phyloP scores from a whole-genome alignment of 2,888 invertebrate genomes.

The Microchrysa polita region DNA sequence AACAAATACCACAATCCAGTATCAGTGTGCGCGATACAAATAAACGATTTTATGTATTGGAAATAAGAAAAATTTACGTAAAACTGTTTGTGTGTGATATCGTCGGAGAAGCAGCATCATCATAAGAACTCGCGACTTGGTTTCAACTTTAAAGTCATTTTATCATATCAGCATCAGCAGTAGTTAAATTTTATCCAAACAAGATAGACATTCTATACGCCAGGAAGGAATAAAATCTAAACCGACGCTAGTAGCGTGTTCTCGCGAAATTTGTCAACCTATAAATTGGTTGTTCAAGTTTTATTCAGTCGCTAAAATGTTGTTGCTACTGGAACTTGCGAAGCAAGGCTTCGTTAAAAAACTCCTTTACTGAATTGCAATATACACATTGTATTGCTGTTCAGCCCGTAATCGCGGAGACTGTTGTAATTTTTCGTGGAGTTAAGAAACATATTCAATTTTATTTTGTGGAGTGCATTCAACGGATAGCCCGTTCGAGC shows the following conservation, averaged over 20 bases:
- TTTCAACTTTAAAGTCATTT: slow-evolving; percentile 21
- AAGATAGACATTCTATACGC: slow-evolving; percentile 32
- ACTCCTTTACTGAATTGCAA: slow-evolving; percentile 60
- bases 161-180: slow-evolving; percentile 44
- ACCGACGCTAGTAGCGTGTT: background rate
- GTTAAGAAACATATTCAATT: background rate
- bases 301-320: slow-evolving; percentile 56
- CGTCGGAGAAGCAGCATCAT: slow-evolving; percentile 22
- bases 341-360: slow-evolving; percentile 65
- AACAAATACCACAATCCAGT: too few relatives aligned
- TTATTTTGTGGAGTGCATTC: background rate
- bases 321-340: slow-evolving; percentile 62
- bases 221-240: slow-evolving; percentile 25
- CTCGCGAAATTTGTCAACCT: slow-evolving; percentile 46
- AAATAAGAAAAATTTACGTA: too few relatives aligned
- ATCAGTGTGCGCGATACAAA: too few relatives aligned
- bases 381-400: background rate
- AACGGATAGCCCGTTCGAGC: slow-evolving; percentile 27
- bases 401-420: background rate
- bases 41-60: too few relatives aligned
- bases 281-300: slow-evolving; percentile 46
- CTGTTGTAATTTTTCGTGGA: background rate
- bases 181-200: slow-evolving; percentile 36
- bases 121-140: slow-evolving; percentile 12
- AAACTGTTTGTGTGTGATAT: too few relatives aligned